Evolutionary conservation across 2,797 vertebrate species (phyloP).

Genomic region (Syncerus caffer): DNA sequence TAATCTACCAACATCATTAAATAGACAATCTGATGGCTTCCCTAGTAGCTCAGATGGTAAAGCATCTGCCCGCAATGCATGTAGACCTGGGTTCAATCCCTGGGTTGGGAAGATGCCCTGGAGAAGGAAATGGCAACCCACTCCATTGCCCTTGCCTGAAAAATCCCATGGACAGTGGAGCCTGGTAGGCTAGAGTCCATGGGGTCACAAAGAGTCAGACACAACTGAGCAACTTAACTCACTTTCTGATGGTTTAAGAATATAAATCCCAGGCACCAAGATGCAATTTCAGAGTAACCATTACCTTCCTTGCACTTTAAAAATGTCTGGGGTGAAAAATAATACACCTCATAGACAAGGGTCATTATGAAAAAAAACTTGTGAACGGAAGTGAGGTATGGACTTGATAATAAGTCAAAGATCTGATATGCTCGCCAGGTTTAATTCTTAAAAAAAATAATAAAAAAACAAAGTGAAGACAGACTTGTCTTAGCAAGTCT

Average conservation of each 20-base stretch:
- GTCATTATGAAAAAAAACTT: not conserved
- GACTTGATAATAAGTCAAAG: not conserved
- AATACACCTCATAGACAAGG: not conserved
- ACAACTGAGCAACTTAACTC: not conserved
- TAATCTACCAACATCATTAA: not conserved
- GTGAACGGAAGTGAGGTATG: not conserved
- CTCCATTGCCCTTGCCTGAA: not conserved
- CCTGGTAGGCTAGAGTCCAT: not conserved
- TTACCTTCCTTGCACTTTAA: conserved; percentile 12
- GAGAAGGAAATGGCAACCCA: not conserved
- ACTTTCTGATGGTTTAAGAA: not conserved
- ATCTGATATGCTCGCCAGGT: not conserved
- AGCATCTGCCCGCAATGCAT: not conserved
- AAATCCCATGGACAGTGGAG: not conserved
- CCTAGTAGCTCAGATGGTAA: not conserved
- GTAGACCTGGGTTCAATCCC: not conserved
- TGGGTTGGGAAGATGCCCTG: not conserved
- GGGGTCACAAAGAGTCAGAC: not conserved
- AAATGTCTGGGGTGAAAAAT: not conserved
- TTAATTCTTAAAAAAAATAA: not conserved
- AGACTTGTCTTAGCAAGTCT: not conserved
- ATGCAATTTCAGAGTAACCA: not conserved
- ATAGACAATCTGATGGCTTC: not conserved
- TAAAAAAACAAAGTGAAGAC: not conserved
- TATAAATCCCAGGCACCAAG: not conserved